Base-by-base conservation (phyloP, 2,888 invertebrate genomes). In the Lycocerus yunnanus region DNA sequence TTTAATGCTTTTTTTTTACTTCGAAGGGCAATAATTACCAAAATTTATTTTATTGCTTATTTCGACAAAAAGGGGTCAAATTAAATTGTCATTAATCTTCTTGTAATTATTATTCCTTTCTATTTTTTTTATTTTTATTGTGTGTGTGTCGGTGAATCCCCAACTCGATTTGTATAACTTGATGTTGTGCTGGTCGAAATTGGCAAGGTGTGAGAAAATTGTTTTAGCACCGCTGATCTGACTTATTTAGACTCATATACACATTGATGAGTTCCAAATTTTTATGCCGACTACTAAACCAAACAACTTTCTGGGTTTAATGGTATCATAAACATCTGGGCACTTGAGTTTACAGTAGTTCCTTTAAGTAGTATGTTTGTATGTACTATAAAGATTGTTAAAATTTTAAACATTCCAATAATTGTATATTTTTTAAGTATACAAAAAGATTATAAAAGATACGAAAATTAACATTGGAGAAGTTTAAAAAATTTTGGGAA, bases 241-340 rank as follows among this genome's bases (percentile, higher is more conserved):
- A 73, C 71, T 61, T 61, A 14, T 71, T 72, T 68, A 74, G 66
- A 61, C 66, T 68, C 74, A 75, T 72, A 73, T 63, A 73, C 70
- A 84, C 83, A 85, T 83, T 85, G 85, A 85, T 85, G 84, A 84
- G 84, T 83, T 83, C 85, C 85, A 84, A 85, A 85, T 85, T 85
- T n/a, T 85, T 84, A 82, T 82, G 80, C 18, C 78, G 79, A 80
- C 76, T 79, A 77, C 82, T 82, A 81, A 83, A 84, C 85, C 83
- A 85, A 85, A 85, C 81, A 82, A 81, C 81, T 81, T 80, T 43
- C 43, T 82, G 81, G 82, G 82, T 84, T 83, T 84, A 82, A 81
- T 82, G 82, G 80, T 82, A 82, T 81, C 79, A 76, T 85, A 85
- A 85, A 84, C 85, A 85, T 81, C 81, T 81, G 83, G 83, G 83